phyloP scores from a whole-genome alignment of 2,888 invertebrate genomes.

The Epistrophella euchroma region DNA sequence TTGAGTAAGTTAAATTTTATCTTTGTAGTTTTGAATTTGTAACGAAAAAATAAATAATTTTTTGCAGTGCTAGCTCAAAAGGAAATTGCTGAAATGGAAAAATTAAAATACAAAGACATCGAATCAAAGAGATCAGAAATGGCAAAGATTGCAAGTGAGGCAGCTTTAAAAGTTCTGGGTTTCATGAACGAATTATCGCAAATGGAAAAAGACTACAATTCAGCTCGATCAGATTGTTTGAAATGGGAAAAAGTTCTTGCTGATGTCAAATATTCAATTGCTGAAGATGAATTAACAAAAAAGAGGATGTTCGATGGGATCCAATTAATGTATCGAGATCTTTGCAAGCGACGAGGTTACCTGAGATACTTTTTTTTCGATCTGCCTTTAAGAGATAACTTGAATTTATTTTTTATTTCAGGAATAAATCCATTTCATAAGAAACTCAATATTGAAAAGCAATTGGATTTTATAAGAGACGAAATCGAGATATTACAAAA shows the following conservation, averaged over 20 bases:
- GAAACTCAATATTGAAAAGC: not conserved
- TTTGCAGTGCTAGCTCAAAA: slow-evolving; percentile 82
- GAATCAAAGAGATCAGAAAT: slow-evolving; percentile 82
- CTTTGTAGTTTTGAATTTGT: not conserved
- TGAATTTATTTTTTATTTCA: not conserved
- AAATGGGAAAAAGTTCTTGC: slow-evolving; percentile 82
- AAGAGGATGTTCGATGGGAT: slow-evolving; percentile 80
- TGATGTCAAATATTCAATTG: slow-evolving; percentile 79
- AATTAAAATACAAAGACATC: slow-evolving; percentile 80
- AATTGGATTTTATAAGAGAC: slow-evolving; percentile 38
- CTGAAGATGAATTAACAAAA: slow-evolving; percentile 77
- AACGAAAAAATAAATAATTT: not conserved
- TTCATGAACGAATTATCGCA: slow-evolving; percentile 81
- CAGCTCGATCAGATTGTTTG: slow-evolving; percentile 79
- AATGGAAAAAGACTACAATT: slow-evolving; percentile 81
- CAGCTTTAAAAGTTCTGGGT: slow-evolving; percentile 81
- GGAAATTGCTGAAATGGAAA: slow-evolving; percentile 81
- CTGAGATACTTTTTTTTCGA: not conserved
- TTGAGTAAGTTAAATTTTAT: slow-evolving; percentile 78
- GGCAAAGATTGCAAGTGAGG: slow-evolving; percentile 82
- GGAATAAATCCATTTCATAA: slow-evolving; percentile 24
- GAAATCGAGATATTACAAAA: slow-evolving; percentile 38
- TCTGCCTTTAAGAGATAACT: not conserved
- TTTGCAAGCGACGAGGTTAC: slow-evolving; percentile 77
- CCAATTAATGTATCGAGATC: slow-evolving; percentile 79